Base-by-base conservation (phyloP, 2,113 vertebrate genomes). In the Ciconia boyciana region DNA sequence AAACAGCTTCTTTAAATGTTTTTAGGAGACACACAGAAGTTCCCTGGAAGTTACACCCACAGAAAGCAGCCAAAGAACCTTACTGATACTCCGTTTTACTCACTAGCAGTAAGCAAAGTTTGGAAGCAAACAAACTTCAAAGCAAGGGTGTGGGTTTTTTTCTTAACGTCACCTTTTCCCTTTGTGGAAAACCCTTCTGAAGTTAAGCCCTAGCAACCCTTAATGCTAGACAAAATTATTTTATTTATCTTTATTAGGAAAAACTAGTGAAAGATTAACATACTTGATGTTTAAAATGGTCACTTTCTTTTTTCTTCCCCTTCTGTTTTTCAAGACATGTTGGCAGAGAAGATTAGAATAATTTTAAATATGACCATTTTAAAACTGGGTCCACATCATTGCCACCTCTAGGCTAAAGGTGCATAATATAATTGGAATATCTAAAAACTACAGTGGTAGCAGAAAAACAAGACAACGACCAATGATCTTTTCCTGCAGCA, bases 111-210 rank as follows among this genome's bases (percentile, higher is more conserved):
- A 51, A 55, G 7, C 13, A 80, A 62, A 41, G 13, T 55, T 31
- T 74, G 24, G 19, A 76, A 89, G 22, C 8, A 84, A 92, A 79
- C 4, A 17, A 60, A 60, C 52, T 26, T 36, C 12, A 54, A 14
- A 8, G 17, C 9, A 83, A 43, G 6, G 3, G 3, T 41, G 36
- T 20, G 10, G 1, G 0, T 10, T 70, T 51, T 61, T 61, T 66
- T 12, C 4, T 31, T 55, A 39, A 52, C 7, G 2, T 18, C 46
- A 52, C 3, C 8, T 70, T 90, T 62, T 21, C 4, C 6, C 9
- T 39, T 43, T 36, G 25, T 31, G 22, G 32, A 81, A 74, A 83
- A 62, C 2, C 13, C 7, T 57, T 77, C 51, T 55, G 20, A 92
- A 80, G 89, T 29, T 22, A 77, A 66, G 31, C 4, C 18, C 28